Percentiles rank a stretch among this genome's conserved stretches.
These are phyloP conservation scores for Gasterosteus aculeatus DNA, from an alignment of 2,113 vertebrate species.

Conservation along the genomic window DNA sequence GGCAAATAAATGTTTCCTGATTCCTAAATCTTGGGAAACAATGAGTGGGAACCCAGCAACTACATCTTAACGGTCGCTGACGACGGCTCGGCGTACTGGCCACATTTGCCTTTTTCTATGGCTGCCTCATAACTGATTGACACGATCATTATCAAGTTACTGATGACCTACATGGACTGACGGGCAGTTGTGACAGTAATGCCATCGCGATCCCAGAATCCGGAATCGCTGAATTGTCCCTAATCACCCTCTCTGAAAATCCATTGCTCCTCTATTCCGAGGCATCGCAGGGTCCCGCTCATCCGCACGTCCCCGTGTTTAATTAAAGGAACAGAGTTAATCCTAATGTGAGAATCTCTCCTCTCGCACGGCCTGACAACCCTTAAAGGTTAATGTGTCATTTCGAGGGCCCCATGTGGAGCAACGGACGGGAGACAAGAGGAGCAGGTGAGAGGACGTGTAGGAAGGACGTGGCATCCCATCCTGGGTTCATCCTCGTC, in stretches of 20 bases:
- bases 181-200: conserved; percentile 51
- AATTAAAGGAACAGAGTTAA: conserved; percentile 75
- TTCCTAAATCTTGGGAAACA: too few relatives aligned
- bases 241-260: conserved; percentile 49
- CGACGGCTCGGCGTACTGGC: not conserved
- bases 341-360: conserved; percentile 76
- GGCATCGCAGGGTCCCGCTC: conserved; percentile 28
- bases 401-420: conserved; percentile 61
- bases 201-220: conserved; percentile 28
- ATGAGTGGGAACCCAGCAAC: conserved; percentile 1
- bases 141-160: conserved; percentile 57
- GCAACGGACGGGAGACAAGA: conserved; percentile 51
- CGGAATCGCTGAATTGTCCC: conserved; percentile 26
- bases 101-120: conserved; percentile 15
- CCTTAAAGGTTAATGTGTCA: conserved; percentile 81
- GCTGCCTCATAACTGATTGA: conserved; percentile 43
- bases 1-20: too few relatives aligned
- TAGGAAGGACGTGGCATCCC: conserved; percentile 53
- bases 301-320: conserved; percentile 64
- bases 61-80: not conserved
- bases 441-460: conserved; percentile 42
- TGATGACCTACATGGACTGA: conserved; percentile 46
- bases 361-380: conserved; percentile 72
- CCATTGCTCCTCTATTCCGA: conserved; percentile 32
- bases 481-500: conserved; percentile 67